Evolutionary conservation across 2,888 invertebrate species (phyloP), one percentile per base, ranked within the genome.

Genomic region (Philhelius pedissequus): DNA sequence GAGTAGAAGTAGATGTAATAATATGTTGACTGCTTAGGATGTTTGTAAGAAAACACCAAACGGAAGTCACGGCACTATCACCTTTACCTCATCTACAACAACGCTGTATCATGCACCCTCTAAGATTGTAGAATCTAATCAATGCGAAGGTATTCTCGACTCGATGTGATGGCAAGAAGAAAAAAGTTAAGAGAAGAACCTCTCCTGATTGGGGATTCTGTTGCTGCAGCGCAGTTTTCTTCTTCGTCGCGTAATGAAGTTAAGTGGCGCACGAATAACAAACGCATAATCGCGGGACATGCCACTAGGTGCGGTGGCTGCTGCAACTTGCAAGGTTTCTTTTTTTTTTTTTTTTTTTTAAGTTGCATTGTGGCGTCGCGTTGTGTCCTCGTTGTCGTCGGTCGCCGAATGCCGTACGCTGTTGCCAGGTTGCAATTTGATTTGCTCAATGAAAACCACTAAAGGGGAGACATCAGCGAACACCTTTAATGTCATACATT

Each of bases 401-500:
- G 40, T 69, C 38, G 74, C 13, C 4, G 15, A 25, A 54, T 32
- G 74, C 13, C 4, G 15, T 18, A 54, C 20, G 20, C 35, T 15
- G 35, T 60, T 45, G 40, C 32, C 70, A 71, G 79, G 71, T 70
- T 79, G 60, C 60, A 75, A 80, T 84, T 75, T 79, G 15, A 60
- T 58, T 66, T 71, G 18, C 35, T 11, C 75, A 30, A 54, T 62
- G 43, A 52, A 58, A 71, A 68, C 75, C 58, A 80, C 84, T 71
- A 62, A 68, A 80, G 66, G 71, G 73, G 13, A 75, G 68, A 68
- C 60, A 71, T 76, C 80, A 76, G 71, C 52, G 75, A 80, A 80
- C 84, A 84, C 84, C 76, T 84, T 76, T 84, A 84, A 80, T 84
- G 68, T 62, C 80, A 76, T 84, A 76, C 84, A 84, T 84, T 84